A percentile compares a stretch with the other conserved stretches of the same genome.
Conservation (phyloP, 2,797 vertebrate genomes). For the Sparus aurata region DNA sequence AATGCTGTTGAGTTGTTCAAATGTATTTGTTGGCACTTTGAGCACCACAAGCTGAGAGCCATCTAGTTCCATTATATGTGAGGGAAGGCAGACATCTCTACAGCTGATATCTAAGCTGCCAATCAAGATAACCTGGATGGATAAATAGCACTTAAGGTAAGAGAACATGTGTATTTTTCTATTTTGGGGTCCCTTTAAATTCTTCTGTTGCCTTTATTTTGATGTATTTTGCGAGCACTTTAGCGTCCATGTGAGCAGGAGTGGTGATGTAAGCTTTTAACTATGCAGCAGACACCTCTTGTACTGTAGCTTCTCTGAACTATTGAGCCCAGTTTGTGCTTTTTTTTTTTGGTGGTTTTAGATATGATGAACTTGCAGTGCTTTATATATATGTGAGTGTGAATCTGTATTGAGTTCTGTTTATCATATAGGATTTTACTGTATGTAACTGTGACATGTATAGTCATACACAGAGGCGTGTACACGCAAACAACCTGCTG, state of each 20-base stretch:
- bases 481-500: constrained; percentile 35
- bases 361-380: constrained; percentile 46
- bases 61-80: too few species aligned
- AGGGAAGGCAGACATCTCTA: too few species aligned
- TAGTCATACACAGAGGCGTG: constrained; percentile 22
- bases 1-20: too few species aligned
- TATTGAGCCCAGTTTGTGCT: constrained; percentile 29
- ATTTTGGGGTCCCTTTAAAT: neutral
- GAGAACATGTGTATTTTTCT: too few species aligned
- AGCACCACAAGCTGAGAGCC: too few species aligned
- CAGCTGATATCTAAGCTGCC: too few species aligned
- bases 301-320: constrained; percentile 62
- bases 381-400: constrained; percentile 25
- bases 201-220: constrained; percentile 73
- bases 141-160: too few species aligned
- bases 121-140: too few species aligned
- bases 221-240: constrained; percentile 71
- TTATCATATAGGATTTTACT: constrained; percentile 58
- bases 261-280: constrained; percentile 64
- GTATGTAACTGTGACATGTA: constrained; percentile 52
- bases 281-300: constrained; percentile 75
- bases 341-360: constrained; percentile 10
- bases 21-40: too few species aligned
- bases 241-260: constrained; percentile 64
- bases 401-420: constrained; percentile 39